Percentiles rank a stretch among this genome's conserved stretches.
Conservation (phyloP, 2,797 vertebrate species). For the Acropternis orthonyx region DNA sequence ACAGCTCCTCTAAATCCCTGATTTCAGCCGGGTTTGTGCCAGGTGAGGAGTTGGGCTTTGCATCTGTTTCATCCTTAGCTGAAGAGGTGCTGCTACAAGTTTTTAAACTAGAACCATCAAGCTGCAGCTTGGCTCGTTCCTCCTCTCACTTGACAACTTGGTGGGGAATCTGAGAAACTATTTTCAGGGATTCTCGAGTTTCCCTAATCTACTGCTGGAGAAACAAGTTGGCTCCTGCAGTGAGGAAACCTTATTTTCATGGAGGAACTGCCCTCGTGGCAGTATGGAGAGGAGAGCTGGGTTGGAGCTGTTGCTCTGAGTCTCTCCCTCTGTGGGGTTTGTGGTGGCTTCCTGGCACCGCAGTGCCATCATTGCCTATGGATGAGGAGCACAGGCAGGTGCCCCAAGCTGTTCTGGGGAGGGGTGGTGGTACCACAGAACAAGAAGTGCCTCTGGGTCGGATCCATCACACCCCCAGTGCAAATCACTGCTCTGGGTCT, state of each 20-base stretch:
- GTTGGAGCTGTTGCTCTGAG: background rate
- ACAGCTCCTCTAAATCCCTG: background rate
- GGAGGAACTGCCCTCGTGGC: background rate
- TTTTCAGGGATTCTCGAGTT: background rate
- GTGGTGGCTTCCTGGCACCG: background rate
- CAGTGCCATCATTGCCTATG: rapidly evolving
- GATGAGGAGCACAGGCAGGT: background rate
- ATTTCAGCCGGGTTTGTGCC: background rate
- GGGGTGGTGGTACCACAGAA: background rate
- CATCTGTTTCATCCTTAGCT: background rate
- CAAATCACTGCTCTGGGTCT: background rate
- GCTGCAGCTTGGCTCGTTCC: background rate
- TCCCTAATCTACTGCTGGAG: background rate
- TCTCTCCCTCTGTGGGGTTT: background rate
- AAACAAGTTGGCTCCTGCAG: background rate
- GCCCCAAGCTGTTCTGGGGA: background rate
- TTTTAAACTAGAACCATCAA: rapidly evolving
- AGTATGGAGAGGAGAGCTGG: background rate
- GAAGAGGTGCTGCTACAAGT: rapidly evolving
- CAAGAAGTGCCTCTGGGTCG: rapidly evolving
- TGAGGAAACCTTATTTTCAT: rapidly evolving
- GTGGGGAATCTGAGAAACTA: background rate
- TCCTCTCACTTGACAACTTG: rapidly evolving
- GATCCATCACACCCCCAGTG: rapidly evolving
- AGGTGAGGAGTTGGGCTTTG: background rate